Percentiles rank a stretch among this genome's conserved stretches.
Evolutionary conservation across 2,888 invertebrate genomes (phyloP).

Genomic region (Synergus gifuensis): DNA sequence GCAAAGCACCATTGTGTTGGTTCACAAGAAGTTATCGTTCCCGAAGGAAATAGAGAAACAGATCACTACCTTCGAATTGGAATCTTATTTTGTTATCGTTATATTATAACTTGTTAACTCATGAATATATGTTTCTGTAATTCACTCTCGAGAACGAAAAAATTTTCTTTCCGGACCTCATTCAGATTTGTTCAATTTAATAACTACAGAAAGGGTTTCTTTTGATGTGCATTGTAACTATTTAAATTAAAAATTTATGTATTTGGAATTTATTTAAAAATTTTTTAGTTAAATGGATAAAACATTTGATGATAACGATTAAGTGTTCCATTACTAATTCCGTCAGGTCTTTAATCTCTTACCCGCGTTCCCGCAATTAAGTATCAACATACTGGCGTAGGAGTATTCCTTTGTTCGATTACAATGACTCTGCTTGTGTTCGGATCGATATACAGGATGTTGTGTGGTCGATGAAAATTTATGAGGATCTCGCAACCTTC

Average conservation of each 20-base stretch:
- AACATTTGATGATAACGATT: not conserved
- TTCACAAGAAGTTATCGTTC: not conserved
- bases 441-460: constrained; percentile 27
- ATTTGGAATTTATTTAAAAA: not conserved
- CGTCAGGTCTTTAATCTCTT: constrained; percentile 10
- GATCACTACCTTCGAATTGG: not conserved
- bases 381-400: constrained; percentile 26
- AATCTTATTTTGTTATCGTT: not conserved
- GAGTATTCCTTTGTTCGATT: constrained; percentile 22
- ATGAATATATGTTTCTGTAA: not conserved
- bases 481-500: constrained; percentile 17
- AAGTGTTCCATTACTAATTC: not conserved
- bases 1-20: constrained; percentile 12
- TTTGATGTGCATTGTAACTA: too few relatives aligned
- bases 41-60: not conserved
- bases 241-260: not conserved
- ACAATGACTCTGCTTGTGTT: constrained; percentile 3
- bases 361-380: constrained; percentile 31
- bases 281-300: not conserved
- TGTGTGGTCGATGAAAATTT: constrained; percentile 19
- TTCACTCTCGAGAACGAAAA: not conserved
- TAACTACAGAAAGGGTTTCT: too few relatives aligned
- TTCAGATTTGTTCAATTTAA: too few relatives aligned
- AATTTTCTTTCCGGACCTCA: not conserved
- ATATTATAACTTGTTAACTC: not conserved